Evolutionary conservation across 2,888 invertebrate species (phyloP), one percentile per base, ranked within the genome.

Genomic region (Cryptus armator): DNA sequence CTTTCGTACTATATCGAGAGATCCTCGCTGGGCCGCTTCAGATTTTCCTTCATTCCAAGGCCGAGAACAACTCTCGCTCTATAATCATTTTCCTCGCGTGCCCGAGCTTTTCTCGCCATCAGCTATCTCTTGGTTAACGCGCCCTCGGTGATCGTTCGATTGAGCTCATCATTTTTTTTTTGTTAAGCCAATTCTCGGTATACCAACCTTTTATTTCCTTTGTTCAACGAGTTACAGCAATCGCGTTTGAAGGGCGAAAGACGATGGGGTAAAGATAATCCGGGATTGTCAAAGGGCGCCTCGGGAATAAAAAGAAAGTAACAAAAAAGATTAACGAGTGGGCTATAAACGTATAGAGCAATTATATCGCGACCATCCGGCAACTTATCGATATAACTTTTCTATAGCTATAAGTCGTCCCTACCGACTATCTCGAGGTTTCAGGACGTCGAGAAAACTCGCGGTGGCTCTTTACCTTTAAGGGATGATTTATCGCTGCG

Each of bases 71-170:
- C 66, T 29, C 32, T 44, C n/a, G 32, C 70, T 37, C 48, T 10
- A 32, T 53, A n/a, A 9, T 32, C 19, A 62, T 62, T 19, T 46
- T 56, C 46, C 51, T 14, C 62, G 14, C 70, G 51, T 56, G 32
- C n/a, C 6, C 70, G 24, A 70, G 53, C 46, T n/a, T 29, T 59
- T 71, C n/a, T n/a, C 53, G 37, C n/a, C 14, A 19, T 70, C 68
- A 9, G 37, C 37, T 37, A 37, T 37, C 48, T 76, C 64, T 72
- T 77, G 66, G 51, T 81, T 59, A 81, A 72, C 67, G 14, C 48
- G 56, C 46, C 77, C 76, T 74, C 84, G 77, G 72, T 77, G 71
- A 84, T 81, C 76, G 67, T 43, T 81, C 77, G 67, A 71, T 82
- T 51, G 71, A 79, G 78, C 75, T 79, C 62, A 46, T 56, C 10